Conservation (phyloP, 2,797 vertebrate genomes). For the Sebastes trivittatus region DNA sequence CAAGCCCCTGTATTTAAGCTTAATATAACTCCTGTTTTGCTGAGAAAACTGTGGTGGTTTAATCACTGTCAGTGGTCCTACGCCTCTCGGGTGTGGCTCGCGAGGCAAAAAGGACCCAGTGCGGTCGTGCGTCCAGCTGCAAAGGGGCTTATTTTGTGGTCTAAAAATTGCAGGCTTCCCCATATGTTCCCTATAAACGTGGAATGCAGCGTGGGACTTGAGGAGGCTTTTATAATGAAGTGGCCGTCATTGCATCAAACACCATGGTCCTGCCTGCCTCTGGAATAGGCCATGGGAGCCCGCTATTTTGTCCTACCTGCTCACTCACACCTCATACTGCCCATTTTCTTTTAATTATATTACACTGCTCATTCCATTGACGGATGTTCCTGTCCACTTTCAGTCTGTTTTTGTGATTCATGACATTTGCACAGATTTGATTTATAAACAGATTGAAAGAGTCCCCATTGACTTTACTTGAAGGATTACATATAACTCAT, state of each 20-base stretch:
- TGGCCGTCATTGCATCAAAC: slow-evolving; percentile 86
- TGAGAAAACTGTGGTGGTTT: slow-evolving; percentile 87
- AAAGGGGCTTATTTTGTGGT: slow-evolving; percentile 89
- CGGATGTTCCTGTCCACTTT: slow-evolving; percentile 2
- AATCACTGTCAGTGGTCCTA: slow-evolving; percentile 86
- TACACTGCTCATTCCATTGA: slow-evolving; percentile 20
- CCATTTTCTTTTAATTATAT: slow-evolving; percentile 46
- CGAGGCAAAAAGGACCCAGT: slow-evolving; percentile 79
- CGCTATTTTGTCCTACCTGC: slow-evolving; percentile 49
- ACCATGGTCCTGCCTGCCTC: slow-evolving; percentile 67
- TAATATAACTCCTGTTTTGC: slow-evolving; percentile 90
- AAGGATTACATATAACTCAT: neutral
- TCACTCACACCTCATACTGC: slow-evolving; percentile 68
- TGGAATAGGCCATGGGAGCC: slow-evolving; percentile 56
- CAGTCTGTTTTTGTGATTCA: neutral
- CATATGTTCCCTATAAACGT: slow-evolving; percentile 83
- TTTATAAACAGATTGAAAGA: neutral
- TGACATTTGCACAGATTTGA: neutral
- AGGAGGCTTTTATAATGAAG: slow-evolving; percentile 85
- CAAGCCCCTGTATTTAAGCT: slow-evolving; percentile 91
- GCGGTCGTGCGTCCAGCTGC: slow-evolving; percentile 85
- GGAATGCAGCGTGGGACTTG: slow-evolving; percentile 87
- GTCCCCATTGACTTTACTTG: neutral
- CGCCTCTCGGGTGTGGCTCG: slow-evolving; percentile 84
- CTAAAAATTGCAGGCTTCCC: slow-evolving; percentile 87